phyloP scores from a whole-genome alignment of 2,888 invertebrate species.

The Phania funesta region DNA sequence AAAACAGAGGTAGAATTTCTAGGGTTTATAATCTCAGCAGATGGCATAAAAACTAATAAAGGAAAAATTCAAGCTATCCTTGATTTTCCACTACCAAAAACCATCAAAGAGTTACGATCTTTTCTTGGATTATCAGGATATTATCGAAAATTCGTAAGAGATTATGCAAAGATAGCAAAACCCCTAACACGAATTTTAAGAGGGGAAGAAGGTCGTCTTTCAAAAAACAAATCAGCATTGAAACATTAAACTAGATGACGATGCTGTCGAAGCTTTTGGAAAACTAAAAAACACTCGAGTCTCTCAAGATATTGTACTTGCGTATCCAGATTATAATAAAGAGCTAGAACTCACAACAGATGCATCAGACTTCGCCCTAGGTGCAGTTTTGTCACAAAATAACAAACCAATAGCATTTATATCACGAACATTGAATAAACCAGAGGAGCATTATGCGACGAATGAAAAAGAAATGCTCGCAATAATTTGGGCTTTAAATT shows the following conservation, averaged over 20 bases:
- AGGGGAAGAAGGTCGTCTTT: conserved; percentile 31
- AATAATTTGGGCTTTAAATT: conserved; percentile 36
- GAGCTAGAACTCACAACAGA: background rate
- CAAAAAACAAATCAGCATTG: background rate
- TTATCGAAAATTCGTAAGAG: conserved; percentile 19
- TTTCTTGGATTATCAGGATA: conserved; percentile 60
- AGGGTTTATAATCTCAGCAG: conserved; percentile 11
- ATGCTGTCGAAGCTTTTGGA: background rate
- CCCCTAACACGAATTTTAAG: conserved; percentile 45
- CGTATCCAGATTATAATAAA: conserved; percentile 10
- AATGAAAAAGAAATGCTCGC: conserved; percentile 59
- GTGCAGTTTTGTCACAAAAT: background rate
- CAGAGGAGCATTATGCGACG: conserved; percentile 42
- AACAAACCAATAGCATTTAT: conserved; percentile 40
- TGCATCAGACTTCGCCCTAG: background rate
- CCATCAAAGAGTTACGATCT: conserved; percentile 58
- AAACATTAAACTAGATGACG: background rate
- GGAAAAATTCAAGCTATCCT: conserved; percentile 53
- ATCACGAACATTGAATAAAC: conserved; percentile 32
- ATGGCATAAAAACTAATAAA: conserved; percentile 29
- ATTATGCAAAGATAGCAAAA: conserved; percentile 38
- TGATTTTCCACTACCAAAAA: conserved; percentile 26
- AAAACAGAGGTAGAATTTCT: conserved; percentile 33
- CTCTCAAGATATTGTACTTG: background rate
- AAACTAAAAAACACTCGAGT: background rate